These are phyloP conservation scores for Talpa occidentalis DNA, from an alignment of 2,113 vertebrate species.

Conservation along the genomic window DNA sequence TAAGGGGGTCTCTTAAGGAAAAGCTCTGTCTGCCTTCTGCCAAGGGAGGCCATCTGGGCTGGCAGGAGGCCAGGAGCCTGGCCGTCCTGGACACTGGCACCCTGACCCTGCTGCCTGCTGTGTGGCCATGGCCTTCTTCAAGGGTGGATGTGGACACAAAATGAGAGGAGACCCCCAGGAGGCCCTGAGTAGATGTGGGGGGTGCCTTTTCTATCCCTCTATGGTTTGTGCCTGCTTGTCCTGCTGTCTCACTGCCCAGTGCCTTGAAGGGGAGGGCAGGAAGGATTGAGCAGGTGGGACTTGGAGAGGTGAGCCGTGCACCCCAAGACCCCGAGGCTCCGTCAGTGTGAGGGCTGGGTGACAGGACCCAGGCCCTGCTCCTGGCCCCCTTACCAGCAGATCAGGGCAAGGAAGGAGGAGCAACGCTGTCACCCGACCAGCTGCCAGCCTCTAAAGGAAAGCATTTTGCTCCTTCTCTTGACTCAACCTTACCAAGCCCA, in stretches of 20 bases:
- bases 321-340: background rate
- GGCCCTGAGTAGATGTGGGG: no score
- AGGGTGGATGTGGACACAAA: background rate
- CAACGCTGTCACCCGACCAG: no score
- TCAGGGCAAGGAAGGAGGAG: background rate
- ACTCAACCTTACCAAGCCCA: background rate
- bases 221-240: background rate
- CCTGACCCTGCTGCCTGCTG: background rate
- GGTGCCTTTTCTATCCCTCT: background rate
- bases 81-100: rapidly evolving
- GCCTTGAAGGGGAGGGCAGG: background rate
- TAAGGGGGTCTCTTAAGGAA: background rate
- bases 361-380: background rate
- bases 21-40: background rate
- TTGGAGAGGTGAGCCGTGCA: background rate
- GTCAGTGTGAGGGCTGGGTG: rapidly evolving
- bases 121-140: background rate
- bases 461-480: background rate
- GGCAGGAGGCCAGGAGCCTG: background rate
- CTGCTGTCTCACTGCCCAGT: background rate
- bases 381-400: background rate
- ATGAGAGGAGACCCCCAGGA: background rate
- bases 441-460: background rate
- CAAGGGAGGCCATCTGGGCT: background rate
- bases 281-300: rapidly evolving